Percentiles rank a stretch among this genome's conserved stretches.
phyloP scores from a whole-genome alignment of 2,888 invertebrate genomes.

The Meliscaeva auricollis region DNA sequence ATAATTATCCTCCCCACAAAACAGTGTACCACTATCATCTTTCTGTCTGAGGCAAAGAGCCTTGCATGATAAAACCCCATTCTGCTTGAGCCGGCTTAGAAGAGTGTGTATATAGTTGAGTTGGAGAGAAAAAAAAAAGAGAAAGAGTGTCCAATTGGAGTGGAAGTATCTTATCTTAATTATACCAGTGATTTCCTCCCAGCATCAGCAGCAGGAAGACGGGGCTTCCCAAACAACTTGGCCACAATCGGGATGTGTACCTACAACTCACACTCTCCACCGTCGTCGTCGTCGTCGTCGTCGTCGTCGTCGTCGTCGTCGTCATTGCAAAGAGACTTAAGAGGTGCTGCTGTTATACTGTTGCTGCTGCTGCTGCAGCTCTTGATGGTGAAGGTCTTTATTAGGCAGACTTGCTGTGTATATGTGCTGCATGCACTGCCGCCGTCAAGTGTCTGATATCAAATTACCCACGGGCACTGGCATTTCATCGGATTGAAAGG shows the following conservation, averaged over 20 bases:
- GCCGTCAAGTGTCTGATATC: conserved; percentile 75
- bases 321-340: conserved; percentile 44
- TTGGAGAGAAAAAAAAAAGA: conserved; percentile 6
- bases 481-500: conserved; percentile 76
- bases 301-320: no score
- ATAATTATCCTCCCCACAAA: conserved; percentile 71
- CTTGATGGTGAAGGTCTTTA: conserved; percentile 67
- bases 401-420: conserved; percentile 66
- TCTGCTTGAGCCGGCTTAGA: conserved; percentile 54
- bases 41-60: conserved; percentile 49
- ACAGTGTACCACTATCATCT: conserved; percentile 67
- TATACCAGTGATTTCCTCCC: conserved; percentile 68
- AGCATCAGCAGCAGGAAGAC: neutral
- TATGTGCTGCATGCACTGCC: conserved; percentile 63
- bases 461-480: conserved; percentile 75
- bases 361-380: neutral
- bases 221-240: neutral
- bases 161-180: conserved; percentile 74
- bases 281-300: no score
- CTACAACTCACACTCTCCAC: neutral
- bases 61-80: conserved; percentile 57
- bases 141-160: conserved; percentile 41
- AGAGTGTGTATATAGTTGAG: neutral
- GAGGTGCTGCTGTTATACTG: conserved; percentile 28
- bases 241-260: neutral